phyloP scores from a whole-genome alignment of 2,888 invertebrate species.

The Netelia virgata region DNA sequence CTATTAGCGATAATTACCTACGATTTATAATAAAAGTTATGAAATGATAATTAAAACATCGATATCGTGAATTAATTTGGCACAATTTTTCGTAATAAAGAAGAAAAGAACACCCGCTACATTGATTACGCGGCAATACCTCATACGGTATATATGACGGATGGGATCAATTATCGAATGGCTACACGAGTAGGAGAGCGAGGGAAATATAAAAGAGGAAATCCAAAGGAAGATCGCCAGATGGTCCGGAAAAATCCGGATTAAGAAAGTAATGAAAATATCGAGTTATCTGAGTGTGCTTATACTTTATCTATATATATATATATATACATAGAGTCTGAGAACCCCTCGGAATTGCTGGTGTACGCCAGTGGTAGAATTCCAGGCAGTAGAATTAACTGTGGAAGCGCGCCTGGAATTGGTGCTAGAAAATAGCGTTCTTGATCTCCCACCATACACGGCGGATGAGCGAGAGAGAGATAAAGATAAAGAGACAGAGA shows the following conservation, averaged over 20 bases:
- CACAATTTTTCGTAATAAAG: neutral
- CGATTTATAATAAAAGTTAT: too few relatives aligned
- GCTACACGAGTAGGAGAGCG: conserved; percentile 27
- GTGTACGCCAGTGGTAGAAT: conserved; percentile 38
- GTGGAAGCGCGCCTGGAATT: conserved; percentile 48
- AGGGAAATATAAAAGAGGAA: conserved; percentile 43
- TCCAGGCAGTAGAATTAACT: conserved; percentile 47
- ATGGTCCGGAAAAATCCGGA: conserved; percentile 81
- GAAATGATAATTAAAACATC: too few relatives aligned
- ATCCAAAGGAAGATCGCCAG: conserved; percentile 72
- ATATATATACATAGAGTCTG: neutral
- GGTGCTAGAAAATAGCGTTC: conserved; percentile 59
- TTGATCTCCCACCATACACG: conserved; percentile 9
- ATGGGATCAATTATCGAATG: conserved; percentile 58
- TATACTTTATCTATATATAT: conserved; percentile 9
- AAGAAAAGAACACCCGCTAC: neutral
- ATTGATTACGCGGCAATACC: neutral
- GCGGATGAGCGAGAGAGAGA: neutral
- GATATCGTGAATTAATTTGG: neutral
- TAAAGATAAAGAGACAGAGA: conserved; percentile 48
- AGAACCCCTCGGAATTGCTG: conserved; percentile 46
- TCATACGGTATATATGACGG: neutral
- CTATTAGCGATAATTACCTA: too few relatives aligned
- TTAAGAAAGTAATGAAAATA: conserved; percentile 81
- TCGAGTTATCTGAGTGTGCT: conserved; percentile 74